Conservation (phyloP, 2,797 vertebrate genomes). For the Gorsachius magnificus region DNA sequence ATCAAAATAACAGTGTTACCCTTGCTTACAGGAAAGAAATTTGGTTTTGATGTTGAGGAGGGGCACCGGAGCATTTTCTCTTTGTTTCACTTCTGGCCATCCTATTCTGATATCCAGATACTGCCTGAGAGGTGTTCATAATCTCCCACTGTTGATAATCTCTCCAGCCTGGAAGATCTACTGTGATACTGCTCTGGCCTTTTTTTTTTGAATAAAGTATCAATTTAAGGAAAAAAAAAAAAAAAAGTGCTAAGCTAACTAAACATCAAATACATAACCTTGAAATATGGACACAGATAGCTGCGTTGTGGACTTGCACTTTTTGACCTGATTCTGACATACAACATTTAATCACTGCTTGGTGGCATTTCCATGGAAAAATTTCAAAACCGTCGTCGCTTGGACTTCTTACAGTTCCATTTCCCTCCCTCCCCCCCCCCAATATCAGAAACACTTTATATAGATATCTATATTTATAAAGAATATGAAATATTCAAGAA, state of each 20-base stretch:
- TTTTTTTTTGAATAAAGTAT: background rate
- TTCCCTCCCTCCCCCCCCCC: no score
- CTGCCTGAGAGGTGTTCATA: no score
- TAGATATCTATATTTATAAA: background rate
- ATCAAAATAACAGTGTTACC: background rate
- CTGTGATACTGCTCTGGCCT: background rate
- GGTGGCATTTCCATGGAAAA: background rate
- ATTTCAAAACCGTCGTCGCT: background rate
- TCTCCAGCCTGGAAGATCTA: background rate
- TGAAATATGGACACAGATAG: background rate
- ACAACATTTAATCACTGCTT: background rate
- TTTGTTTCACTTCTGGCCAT: background rate
- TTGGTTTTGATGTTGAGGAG: background rate
- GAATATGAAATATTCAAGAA: no score
- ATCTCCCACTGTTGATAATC: background rate
- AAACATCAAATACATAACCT: background rate
- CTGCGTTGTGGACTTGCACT: background rate
- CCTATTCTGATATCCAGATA: background rate
- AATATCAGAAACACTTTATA: background rate
- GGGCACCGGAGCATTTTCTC: background rate
- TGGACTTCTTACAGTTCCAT: background rate
- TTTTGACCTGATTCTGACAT: background rate
- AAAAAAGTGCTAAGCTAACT: background rate
- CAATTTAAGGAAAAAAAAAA: background rate
- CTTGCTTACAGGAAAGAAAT: background rate